Base-by-base conservation (phyloP, 2,888 invertebrate genomes). In the Aproaerema taeniolella region DNA sequence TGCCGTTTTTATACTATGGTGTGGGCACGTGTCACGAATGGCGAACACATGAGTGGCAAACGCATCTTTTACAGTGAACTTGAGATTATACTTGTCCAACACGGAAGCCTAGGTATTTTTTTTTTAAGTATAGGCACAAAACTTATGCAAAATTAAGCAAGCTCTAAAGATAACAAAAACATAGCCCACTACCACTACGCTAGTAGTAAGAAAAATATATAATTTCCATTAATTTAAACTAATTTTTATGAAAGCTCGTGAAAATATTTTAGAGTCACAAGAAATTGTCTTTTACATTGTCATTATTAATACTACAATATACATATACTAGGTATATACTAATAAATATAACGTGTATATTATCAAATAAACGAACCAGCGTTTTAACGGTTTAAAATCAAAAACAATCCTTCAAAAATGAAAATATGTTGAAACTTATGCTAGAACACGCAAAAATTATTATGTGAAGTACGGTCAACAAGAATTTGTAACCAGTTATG, bases 201-300 rank as follows among this genome's bases (percentile, higher is more conserved):
- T 82, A 81, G 61, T 69, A 75, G 81, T 85, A 85, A 78, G 77
- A 83, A 85, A 85, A 85, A 85, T 83, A 85, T 80, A 83, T 76
- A 70, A 56, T 58, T 55, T 41, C 31, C 49, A 48, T 67, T 56
- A 52, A 52, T 64, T 65, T 61, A 58, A 75, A 79, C 74, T 78
- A 79, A 76, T 74, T 66, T 79, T 73, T 70, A n/a, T 25, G 71
- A 80, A 85, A 85, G 85, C 85, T 85, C 85, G 70, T 81, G 82
- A 79, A 73, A 76, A 70, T 69, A 67, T 73, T 70, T 47, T 55
- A 61, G 69, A 65, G 70, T 81, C 69, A 78, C 68, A 74, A 75
- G 70, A 78, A 71, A 68, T 75, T 86, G 85, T 86, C 85, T 86
- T 86, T 85, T 85, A 73, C 58, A 68, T 72, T 69, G n/a, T 67